A percentile compares a stretch with the other conserved stretches of the same genome.
Conservation (phyloP, 1,140 invertebrate species). For the Galendromus occidentalis region DNA sequence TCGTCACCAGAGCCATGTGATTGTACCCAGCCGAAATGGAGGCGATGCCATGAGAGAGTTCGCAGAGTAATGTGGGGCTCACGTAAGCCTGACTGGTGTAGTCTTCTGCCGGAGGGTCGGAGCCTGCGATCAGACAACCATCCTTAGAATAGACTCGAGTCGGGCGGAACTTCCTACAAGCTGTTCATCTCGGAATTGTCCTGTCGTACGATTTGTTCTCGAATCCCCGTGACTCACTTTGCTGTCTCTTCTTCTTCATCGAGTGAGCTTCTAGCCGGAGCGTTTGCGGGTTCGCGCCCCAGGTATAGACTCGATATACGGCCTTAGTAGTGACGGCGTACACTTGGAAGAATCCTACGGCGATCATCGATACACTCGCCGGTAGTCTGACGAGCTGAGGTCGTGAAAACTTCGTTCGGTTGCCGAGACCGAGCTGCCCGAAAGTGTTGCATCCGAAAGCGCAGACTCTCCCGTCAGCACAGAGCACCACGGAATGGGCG, state of each 20-base stretch:
- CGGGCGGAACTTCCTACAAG: not conserved
- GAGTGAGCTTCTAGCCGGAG: constrained; percentile 44
- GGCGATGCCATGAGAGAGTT: constrained; percentile 15
- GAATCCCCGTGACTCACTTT: constrained; percentile 17
- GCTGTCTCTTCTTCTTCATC: constrained; percentile 36
- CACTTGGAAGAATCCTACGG: constrained; percentile 63
- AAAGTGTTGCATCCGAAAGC: constrained; percentile 56
- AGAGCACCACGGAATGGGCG: constrained; percentile 42
- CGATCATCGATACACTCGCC: constrained; percentile 39
- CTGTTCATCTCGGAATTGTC: not conserved
- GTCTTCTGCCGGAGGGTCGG: constrained; percentile 7
- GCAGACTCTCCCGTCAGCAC: constrained; percentile 38
- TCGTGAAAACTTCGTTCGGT: constrained; percentile 35
- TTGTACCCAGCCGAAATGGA: constrained; percentile 44
- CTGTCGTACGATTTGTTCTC: not conserved
- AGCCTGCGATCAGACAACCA: not conserved
- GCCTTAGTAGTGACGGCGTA: constrained; percentile 39
- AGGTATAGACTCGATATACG: constrained; percentile 44
- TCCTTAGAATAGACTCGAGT: not conserved
- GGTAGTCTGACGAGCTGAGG: constrained; percentile 38
- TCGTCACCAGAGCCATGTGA: constrained; percentile 43
- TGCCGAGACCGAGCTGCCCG: constrained; percentile 49
- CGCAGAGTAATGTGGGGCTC: constrained; percentile 6
- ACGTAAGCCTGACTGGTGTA: constrained; percentile 11
- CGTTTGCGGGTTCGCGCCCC: constrained; percentile 56